Percentiles rank a stretch among this genome's conserved stretches.
These are phyloP conservation scores for Bagarius yarrelli DNA, from an alignment of 2,113 vertebrate genomes.

Conservation along the genomic window DNA sequence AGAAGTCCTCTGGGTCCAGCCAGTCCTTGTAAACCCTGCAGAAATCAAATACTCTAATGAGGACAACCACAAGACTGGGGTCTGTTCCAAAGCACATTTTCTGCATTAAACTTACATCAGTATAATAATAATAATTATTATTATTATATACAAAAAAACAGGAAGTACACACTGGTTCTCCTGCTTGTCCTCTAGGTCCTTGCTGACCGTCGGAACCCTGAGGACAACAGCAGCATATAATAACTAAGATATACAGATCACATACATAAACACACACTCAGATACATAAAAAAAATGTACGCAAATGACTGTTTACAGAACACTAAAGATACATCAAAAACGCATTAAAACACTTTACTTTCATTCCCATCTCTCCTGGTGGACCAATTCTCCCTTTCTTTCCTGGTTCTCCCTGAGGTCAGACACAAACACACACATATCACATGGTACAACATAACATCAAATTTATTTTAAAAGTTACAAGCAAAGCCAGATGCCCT, in stretches of 20 bases:
- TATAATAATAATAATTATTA: neutral
- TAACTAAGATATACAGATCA: neutral
- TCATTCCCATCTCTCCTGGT: conserved; percentile 78
- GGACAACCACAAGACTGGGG: neutral
- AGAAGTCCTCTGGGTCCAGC: conserved; percentile 77
- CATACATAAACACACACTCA: neutral
- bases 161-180: conserved; percentile 68
- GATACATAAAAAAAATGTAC: neutral
- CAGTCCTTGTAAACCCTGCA: conserved; percentile 76
- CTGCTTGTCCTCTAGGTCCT: conserved; percentile 73
- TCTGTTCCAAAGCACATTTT: neutral
- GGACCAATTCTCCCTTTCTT: conserved; percentile 65
- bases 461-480: neutral
- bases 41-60: conserved; percentile 1
- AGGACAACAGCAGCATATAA: neutral
- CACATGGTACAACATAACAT: neutral
- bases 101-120: neutral
- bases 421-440: conserved; percentile 24
- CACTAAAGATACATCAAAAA: neutral
- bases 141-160: neutral
- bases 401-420: conserved; percentile 64
- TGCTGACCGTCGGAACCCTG: conserved; percentile 70
- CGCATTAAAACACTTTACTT: conserved; percentile 69
- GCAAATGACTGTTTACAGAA: neutral
- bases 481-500: neutral